phyloP scores from a whole-genome alignment of 1,140 invertebrate genomes.

The Adelges cooleyi region DNA sequence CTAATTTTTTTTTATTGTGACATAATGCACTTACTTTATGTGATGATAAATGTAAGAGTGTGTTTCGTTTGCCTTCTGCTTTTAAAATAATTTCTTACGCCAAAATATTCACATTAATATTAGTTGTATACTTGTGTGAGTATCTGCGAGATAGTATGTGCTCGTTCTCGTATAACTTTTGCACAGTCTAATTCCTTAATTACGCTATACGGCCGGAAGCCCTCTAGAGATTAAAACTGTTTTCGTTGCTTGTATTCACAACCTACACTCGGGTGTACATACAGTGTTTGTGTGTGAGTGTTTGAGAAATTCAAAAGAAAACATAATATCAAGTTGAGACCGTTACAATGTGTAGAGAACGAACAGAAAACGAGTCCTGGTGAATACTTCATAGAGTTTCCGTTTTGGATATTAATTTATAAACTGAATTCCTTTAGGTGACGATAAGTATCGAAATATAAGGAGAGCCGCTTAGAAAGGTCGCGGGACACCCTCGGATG shows the following conservation, averaged over 20 bases:
- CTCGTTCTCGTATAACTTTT: background rate
- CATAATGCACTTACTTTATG: too few relatives aligned
- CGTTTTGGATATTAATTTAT: background rate
- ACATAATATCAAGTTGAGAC: background rate
- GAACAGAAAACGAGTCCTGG: background rate
- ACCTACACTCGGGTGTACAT: background rate
- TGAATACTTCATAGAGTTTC: background rate
- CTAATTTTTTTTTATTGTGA: too few relatives aligned
- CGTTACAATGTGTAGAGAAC: background rate
- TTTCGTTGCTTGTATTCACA: background rate
- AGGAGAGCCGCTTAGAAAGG: background rate
- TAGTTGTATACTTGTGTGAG: too few relatives aligned
- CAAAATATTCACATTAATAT: too few relatives aligned
- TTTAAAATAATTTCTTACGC: too few relatives aligned
- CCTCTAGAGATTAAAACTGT: constrained; percentile 19
- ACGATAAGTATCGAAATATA: constrained; percentile 24
- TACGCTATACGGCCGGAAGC: constrained; percentile 2
- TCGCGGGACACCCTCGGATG: background rate
- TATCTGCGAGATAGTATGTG: too few relatives aligned
- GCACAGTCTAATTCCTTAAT: constrained; percentile 16
- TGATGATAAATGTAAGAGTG: too few relatives aligned
- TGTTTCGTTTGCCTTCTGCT: too few relatives aligned
- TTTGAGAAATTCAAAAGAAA: background rate
- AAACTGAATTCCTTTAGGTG: constrained; percentile 4
- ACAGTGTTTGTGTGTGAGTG: too few relatives aligned